A percentile compares a stretch with the other conserved stretches of the same genome.
phyloP scores from a whole-genome alignment of 1,140 invertebrate species.

The Gonatopus flavifemur region DNA sequence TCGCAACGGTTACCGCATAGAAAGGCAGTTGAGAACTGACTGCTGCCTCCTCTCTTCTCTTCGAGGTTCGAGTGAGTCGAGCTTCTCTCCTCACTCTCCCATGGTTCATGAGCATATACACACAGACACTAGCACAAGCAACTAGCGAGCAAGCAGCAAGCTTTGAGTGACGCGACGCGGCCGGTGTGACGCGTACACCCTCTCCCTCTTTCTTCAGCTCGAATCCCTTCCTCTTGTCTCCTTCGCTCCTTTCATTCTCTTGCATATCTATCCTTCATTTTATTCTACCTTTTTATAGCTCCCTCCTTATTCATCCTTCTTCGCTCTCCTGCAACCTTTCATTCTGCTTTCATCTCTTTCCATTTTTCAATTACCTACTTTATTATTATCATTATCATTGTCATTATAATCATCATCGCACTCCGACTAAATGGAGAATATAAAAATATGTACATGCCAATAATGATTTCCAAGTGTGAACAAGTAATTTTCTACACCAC shows the following conservation, averaged over 20 bases:
- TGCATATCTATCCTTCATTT: background rate
- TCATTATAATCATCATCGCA: too few relatives aligned
- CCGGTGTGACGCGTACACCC: slow-evolving; percentile 50
- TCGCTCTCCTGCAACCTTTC: slow-evolving; percentile 6
- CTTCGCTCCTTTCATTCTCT: background rate
- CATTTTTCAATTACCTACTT: background rate
- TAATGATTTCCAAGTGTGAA: too few relatives aligned
- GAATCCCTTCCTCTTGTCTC: slow-evolving; percentile 13
- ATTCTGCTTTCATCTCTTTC: slow-evolving; percentile 10
- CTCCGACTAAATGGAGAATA: too few relatives aligned
- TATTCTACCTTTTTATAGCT: background rate
- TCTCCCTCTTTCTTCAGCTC: slow-evolving; percentile 13
- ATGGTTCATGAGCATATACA: slow-evolving; percentile 43
- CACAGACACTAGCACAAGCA: too few relatives aligned
- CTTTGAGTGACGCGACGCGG: slow-evolving; percentile 43
- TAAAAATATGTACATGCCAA: too few relatives aligned
- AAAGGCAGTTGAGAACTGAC: slow-evolving; percentile 62
- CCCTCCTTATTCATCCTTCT: slow-evolving; percentile 1
- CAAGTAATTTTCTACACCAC: too few relatives aligned
- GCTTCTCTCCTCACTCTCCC: slow-evolving; percentile 27
- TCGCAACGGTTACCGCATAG: slow-evolving; percentile 49
- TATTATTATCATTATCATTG: background rate
- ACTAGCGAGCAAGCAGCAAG: too few relatives aligned
- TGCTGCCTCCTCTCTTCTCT: slow-evolving; percentile 37
- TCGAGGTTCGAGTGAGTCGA: slow-evolving; percentile 23